Percentiles rank a stretch among this genome's conserved stretches.
These are phyloP conservation scores for Drosophila mulleri DNA, from an alignment of 2,888 invertebrate genomes.

Conservation along the genomic window DNA sequence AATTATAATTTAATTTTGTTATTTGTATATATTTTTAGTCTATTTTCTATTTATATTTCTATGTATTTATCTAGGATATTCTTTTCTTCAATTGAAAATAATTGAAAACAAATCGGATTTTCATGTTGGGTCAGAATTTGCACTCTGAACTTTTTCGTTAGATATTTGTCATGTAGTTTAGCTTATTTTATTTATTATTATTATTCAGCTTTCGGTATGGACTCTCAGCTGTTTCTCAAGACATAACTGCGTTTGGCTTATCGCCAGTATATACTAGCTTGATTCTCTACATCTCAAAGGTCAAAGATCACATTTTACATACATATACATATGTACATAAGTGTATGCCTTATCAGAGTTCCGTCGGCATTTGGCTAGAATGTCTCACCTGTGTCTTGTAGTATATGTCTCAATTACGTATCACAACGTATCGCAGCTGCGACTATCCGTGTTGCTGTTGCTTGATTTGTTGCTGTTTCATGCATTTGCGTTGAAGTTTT, in stretches of 20 bases:
- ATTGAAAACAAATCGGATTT: not conserved
- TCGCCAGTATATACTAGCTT: not conserved
- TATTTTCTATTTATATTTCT: too few species aligned
- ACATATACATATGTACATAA: too few species aligned
- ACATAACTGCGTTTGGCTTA: not conserved
- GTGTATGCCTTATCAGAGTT: not conserved
- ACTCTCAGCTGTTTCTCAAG: accelerated
- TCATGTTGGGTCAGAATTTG: too few species aligned
- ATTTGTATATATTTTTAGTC: too few species aligned
- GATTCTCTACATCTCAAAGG: not conserved
- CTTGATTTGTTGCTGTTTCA: conserved; percentile 17
- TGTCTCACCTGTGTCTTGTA: conserved; percentile 56
- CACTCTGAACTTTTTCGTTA: not conserved
- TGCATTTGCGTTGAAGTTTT: conserved; percentile 13
- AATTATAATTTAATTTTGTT: too few species aligned
- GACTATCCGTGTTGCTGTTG: conserved; percentile 57
- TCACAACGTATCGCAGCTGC: conserved; percentile 30
- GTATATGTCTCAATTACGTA: conserved; percentile 28
- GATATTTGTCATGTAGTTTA: not conserved
- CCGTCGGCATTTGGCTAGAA: conserved; percentile 51
- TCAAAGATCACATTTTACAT: not conserved
- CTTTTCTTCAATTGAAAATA: too few species aligned
- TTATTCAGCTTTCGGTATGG: too few species aligned
- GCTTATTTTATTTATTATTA: too few species aligned
- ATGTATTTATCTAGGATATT: too few species aligned